Evolutionary conservation across 2,113 vertebrate species (phyloP).

Genomic region (Albula goreensis): DNA sequence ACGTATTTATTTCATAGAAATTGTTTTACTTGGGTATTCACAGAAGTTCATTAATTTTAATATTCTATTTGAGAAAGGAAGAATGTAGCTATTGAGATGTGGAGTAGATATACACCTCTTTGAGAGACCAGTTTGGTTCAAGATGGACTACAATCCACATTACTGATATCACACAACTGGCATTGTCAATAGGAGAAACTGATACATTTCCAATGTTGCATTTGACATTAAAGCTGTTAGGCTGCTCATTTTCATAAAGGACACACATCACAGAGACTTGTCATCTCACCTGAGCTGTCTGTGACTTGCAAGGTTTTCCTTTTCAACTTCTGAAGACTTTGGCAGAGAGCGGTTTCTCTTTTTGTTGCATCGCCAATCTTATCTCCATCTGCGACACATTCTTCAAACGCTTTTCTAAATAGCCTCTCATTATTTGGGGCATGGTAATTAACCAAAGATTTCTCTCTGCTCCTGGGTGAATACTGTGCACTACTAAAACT

Average conservation of each 20-base stretch:
- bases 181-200: not conserved
- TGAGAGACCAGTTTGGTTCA: not conserved
- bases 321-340: slow-evolving; percentile 52
- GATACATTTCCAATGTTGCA: not conserved
- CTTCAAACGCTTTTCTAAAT: slow-evolving; percentile 68
- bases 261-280: not conserved
- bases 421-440: slow-evolving; percentile 65
- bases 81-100: not conserved
- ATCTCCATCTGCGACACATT: slow-evolving; percentile 64
- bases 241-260: not conserved
- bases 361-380: slow-evolving; percentile 66
- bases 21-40: not conserved
- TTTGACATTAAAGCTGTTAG: not conserved
- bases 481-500: not conserved
- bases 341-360: slow-evolving; percentile 52
- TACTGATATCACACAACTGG: not conserved
- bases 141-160: not conserved
- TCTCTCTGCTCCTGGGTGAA: slow-evolving; percentile 63
- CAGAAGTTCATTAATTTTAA: not conserved
- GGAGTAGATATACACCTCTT: not conserved
- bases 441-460: slow-evolving; percentile 65
- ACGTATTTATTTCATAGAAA: not conserved
- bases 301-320: slow-evolving; percentile 39
- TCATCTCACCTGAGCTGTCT: not conserved
- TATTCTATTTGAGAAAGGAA: not conserved